phyloP scores from a whole-genome alignment of 2,888 invertebrate genomes.

The Orthosia gothica region DNA sequence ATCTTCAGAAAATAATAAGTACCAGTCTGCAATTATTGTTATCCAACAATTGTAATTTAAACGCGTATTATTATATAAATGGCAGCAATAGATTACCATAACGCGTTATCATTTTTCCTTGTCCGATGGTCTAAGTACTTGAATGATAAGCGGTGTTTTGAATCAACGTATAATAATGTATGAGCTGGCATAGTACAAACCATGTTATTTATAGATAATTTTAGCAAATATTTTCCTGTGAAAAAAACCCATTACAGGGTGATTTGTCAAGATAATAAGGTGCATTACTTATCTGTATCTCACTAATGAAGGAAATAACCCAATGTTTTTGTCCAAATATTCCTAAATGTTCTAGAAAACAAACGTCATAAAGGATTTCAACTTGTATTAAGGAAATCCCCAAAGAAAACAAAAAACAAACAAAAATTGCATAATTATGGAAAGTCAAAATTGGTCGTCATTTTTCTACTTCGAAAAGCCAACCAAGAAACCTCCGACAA shows the following conservation, averaged over 20 bases:
- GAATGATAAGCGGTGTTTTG: constrained; percentile 22
- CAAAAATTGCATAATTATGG: too few relatives aligned
- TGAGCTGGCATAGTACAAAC: neutral
- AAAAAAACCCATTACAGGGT: constrained; percentile 40
- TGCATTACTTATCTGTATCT: constrained; percentile 28
- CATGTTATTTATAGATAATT: constrained; percentile 23
- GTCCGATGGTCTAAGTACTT: constrained; percentile 10
- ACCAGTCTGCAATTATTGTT: constrained; percentile 22
- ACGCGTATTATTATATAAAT: constrained; percentile 21
- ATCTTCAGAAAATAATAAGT: constrained; percentile 18
- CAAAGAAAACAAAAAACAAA: neutral
- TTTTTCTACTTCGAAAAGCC: neutral
- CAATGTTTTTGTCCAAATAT: constrained; percentile 6
- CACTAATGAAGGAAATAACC: constrained; percentile 29
- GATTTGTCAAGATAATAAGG: constrained; percentile 44
- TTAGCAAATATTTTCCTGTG: constrained; percentile 49
- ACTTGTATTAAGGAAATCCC: neutral
- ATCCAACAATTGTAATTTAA: constrained; percentile 24
- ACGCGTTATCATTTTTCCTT: constrained; percentile 33
- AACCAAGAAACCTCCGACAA: too few relatives aligned
- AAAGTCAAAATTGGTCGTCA: neutral
- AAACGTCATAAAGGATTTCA: neutral
- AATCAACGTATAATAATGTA: constrained; percentile 14
- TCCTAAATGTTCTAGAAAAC: neutral
- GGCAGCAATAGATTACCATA: constrained; percentile 27